These are phyloP conservation scores for Chelonus formosanus DNA, from an alignment of 2,888 invertebrate species.

Conservation along the genomic window DNA sequence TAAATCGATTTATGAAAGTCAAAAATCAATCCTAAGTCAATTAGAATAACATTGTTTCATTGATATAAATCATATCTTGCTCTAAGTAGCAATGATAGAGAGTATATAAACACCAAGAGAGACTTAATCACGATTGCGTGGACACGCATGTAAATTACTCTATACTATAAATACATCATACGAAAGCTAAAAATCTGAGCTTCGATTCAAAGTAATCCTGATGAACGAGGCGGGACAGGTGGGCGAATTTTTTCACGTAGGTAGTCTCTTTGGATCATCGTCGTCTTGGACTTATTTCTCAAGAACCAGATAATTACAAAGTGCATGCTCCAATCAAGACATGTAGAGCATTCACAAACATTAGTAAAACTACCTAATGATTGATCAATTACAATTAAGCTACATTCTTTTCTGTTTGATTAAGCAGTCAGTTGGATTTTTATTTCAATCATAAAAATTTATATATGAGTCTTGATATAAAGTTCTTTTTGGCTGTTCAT, in stretches of 20 bases:
- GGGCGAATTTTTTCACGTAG: constrained; percentile 25
- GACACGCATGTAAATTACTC: constrained; percentile 14
- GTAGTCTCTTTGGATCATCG: constrained; percentile 7
- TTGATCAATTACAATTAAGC: constrained; percentile 8
- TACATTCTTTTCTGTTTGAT: constrained; percentile 12
- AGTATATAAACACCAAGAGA: background rate
- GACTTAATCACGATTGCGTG: constrained; percentile 9
- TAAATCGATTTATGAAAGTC: constrained; percentile 53
- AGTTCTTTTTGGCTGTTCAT: constrained; percentile 8
- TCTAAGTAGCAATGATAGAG: too few species aligned
- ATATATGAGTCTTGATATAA: background rate
- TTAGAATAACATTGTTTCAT: constrained; percentile 43
- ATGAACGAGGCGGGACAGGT: constrained; percentile 27
- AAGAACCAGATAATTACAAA: constrained; percentile 25
- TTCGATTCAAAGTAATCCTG: constrained; percentile 24
- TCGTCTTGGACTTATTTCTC: constrained; percentile 22
- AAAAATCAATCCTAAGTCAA: constrained; percentile 49
- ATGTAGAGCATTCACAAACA: constrained; percentile 11
- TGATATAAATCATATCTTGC: background rate
- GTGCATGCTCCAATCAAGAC: constrained; percentile 15
- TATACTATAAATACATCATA: constrained; percentile 19
- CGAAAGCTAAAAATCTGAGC: constrained; percentile 7
- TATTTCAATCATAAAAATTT: constrained; percentile 6
- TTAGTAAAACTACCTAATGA: background rate
- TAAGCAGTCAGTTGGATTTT: constrained; percentile 1